Percentiles rank a stretch among this genome's conserved stretches.
phyloP scores from a whole-genome alignment of 2,888 invertebrate species.

The Ctenicera cuprea region DNA sequence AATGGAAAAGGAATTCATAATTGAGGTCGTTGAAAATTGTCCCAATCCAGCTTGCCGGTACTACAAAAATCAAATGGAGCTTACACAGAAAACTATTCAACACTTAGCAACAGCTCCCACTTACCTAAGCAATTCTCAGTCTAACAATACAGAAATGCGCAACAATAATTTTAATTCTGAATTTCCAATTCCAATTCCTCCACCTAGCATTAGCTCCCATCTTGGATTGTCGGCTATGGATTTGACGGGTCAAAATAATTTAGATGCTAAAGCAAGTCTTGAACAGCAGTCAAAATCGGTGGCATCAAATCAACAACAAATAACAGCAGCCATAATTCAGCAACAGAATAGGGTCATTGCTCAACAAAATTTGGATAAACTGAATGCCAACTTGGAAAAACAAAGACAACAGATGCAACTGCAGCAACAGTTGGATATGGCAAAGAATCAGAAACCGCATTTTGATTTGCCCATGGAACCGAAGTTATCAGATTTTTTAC shows the following conservation, averaged over 20 bases:
- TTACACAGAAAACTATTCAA: conserved; percentile 83
- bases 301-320: conserved; percentile 74
- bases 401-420: conserved; percentile 75
- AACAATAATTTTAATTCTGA: conserved; percentile 66
- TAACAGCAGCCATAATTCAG: conserved; percentile 78
- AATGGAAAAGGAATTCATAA: conserved; percentile 93
- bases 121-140: conserved; percentile 69
- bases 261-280: conserved; percentile 65
- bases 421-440: conserved; percentile 66
- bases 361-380: conserved; percentile 80
- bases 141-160: conserved; percentile 67
- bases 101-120: conserved; percentile 77
- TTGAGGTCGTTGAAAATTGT: conserved; percentile 92
- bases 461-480: conserved; percentile 75
- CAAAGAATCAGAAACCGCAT: conserved; percentile 67
- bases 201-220: conserved; percentile 66
- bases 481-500: conserved; percentile 83
- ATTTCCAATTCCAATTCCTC: conserved; percentile 66
- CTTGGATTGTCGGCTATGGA: conserved; percentile 69
- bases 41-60: conserved; percentile 92
- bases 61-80: conserved; percentile 88
- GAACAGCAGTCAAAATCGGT: conserved; percentile 70
- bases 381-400: conserved; percentile 75
- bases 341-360: conserved; percentile 79
- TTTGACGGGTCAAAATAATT: conserved; percentile 67